Conservation (phyloP, 2,113 vertebrate species). For the Megaceryle torquata region DNA sequence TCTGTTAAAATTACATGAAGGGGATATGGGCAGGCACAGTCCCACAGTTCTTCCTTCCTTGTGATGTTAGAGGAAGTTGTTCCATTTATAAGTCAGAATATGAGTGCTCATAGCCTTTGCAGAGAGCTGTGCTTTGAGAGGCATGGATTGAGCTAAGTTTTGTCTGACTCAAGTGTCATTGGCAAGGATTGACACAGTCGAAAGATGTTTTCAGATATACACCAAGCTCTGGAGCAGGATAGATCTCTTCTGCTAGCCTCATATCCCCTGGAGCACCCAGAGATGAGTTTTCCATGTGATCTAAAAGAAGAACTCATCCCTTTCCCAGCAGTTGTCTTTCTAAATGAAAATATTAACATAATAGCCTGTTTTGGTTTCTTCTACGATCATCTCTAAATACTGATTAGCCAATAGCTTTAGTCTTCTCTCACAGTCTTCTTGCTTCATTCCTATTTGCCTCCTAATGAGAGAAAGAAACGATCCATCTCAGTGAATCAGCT, state of each 20-base stretch:
- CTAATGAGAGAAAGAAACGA: not conserved
- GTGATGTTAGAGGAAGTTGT: not conserved
- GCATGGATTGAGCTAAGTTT: not conserved
- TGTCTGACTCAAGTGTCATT: constrained; percentile 12
- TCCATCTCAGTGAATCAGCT: not conserved
- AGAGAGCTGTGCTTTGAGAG: not conserved
- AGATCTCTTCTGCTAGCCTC: not conserved
- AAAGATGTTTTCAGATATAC: not conserved
- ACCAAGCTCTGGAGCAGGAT: not conserved
- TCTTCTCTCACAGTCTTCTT: not conserved
- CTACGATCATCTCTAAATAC: not conserved
- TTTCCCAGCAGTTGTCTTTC: not conserved
- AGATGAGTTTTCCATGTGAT: constrained; percentile 15
- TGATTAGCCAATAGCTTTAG: not conserved
- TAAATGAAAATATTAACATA: constrained; percentile 15
- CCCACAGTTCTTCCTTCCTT: not conserved
- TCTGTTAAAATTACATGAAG: constrained; percentile 27
- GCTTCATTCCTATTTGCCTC: not conserved
- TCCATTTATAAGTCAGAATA: constrained; percentile 31
- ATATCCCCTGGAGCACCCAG: not conserved
- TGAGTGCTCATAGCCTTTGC: not conserved
- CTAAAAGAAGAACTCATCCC: not conserved
- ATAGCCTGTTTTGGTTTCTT: not conserved
- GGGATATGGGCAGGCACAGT: not conserved
- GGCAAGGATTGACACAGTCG: not conserved